A percentile compares a stretch with the other conserved stretches of the same genome.
phyloP scores from a whole-genome alignment of 2,113 vertebrate genomes.

The Hemibagrus wyckioides region DNA sequence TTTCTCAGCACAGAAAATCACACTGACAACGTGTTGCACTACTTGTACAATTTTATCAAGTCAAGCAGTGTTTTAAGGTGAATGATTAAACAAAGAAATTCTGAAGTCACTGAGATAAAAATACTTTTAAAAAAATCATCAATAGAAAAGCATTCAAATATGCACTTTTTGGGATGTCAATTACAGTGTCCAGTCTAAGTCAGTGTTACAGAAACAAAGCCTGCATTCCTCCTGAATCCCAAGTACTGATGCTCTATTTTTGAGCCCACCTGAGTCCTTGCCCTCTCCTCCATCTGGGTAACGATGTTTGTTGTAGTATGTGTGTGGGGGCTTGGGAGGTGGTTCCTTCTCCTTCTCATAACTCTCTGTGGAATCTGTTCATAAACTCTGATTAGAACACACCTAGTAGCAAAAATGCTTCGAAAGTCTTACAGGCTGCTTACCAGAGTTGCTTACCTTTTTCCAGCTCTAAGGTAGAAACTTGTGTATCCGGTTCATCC shows the following conservation, averaged over 20 bases:
- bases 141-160: neutral
- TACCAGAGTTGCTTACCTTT: constrained; percentile 43
- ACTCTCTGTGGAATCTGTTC: constrained; percentile 38
- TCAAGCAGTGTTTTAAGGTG: too few relatives aligned
- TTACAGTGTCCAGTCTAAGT: neutral
- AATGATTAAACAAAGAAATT: too few relatives aligned
- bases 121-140: neutral
- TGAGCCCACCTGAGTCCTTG: constrained; percentile 49
- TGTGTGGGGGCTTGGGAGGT: constrained; percentile 75
- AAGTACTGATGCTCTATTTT: neutral
- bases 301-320: constrained; percentile 69
- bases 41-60: too few relatives aligned
- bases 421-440: neutral
- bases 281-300: constrained; percentile 58
- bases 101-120: neutral
- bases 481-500: constrained; percentile 3
- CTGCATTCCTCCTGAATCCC: neutral
- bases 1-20: too few relatives aligned
- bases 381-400: constrained; percentile 18
- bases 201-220: too few relatives aligned
- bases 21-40: neutral
- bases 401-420: neutral
- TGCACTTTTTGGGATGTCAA: neutral
- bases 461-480: constrained; percentile 28
- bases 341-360: constrained; percentile 52